A percentile compares a stretch with the other conserved stretches of the same genome.
These are phyloP conservation scores for Mustela erminea DNA, from an alignment of 2,797 vertebrate genomes.

Conservation along the genomic window DNA sequence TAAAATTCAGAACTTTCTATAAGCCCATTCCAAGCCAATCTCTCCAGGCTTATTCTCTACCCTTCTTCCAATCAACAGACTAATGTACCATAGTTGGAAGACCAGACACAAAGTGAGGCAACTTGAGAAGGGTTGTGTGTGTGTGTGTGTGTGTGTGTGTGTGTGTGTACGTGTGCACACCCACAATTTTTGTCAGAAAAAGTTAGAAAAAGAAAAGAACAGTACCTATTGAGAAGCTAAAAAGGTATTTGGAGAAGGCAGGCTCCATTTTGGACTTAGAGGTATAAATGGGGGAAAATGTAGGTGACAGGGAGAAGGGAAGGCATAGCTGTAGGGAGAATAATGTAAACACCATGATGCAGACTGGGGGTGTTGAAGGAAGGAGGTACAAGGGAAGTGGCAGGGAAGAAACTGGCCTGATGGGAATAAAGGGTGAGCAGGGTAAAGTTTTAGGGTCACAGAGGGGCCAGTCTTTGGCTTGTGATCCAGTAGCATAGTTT, in stretches of 20 bases:
- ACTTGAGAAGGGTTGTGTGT: neutral
- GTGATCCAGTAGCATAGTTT: neutral
- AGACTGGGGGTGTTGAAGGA: too few relatives aligned
- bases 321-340: neutral
- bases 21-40: neutral
- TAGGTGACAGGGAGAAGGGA: neutral
- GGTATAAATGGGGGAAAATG: neutral
- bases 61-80: neutral
- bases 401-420: neutral
- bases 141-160: neutral
- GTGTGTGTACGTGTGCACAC: too few relatives aligned
- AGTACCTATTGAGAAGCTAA: neutral
- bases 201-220: neutral
- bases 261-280: neutral
- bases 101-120: neutral
- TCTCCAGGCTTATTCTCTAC: neutral
- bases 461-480: neutral
- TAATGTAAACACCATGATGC: neutral
- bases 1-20: neutral
- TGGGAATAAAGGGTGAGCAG: neutral
- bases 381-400: accelerated
- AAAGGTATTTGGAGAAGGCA: neutral
- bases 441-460: neutral
- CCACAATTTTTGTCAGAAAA: neutral
- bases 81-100: neutral